Base-by-base conservation (phyloP, 2,888 invertebrate genomes). In the Junonia oenone region DNA sequence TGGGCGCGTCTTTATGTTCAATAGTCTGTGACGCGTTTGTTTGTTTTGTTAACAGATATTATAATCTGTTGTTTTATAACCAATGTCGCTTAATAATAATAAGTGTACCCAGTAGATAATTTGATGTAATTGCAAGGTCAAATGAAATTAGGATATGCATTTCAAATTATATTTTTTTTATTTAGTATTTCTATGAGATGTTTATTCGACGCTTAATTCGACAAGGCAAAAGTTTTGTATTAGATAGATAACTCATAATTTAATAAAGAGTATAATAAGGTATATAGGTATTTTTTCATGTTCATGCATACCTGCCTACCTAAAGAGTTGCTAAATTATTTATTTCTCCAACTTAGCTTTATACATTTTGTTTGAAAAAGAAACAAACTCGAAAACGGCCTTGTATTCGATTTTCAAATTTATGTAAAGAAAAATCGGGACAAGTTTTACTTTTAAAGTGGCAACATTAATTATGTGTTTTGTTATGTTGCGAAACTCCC, bases 401-500 rank as follows among this genome's bases (percentile, higher is more conserved):
- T 63, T 58, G 61, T 51, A 49, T 61, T 58, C 33, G 49, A 46
- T 58, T 61, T 50, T 58, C 33, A 22, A 62, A 56, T 46, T 51
- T 52, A n/a, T n/a, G 45, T 52, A 46, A 55, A 56, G 55, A 53
- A 59, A 61, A 58, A 58, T 52, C 47, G 43, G 49, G 46, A 57
- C 53, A 52, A 52, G 54, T 56, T 61, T 63, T 63, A 61, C 59
- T 61, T 61, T 62, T 60, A 59, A 31, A 56, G 56, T 56, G 48
- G 57, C 61, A 58, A 45, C 59, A 57, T 55, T 56, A 64, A 63
- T 67, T 62, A 64, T 59, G 62, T 63, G 60, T 60, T 26, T 43
- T 43, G n/a, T 43, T 63, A 40, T 33, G 50, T 70, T 70, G 60
- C 62, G 64, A 70, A 65, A 70, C 46, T 38, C 48, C 62, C 58